These are phyloP conservation scores for Sapayoa aenigma DNA, from an alignment of 2,113 vertebrate genomes.

Conservation along the genomic window DNA sequence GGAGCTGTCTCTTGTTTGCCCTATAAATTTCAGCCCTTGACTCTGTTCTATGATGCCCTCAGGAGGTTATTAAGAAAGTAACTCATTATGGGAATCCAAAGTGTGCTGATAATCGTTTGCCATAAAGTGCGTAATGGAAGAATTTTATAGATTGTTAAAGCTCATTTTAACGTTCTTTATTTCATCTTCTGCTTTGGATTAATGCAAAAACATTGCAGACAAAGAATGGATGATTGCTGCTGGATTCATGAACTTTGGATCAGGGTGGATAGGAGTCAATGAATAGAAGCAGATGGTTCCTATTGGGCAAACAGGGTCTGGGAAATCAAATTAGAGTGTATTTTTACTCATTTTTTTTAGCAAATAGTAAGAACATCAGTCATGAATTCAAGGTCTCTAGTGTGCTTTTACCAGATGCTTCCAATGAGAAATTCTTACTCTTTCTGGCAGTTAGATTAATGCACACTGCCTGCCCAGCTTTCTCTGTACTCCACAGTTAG, in stretches of 20 bases:
- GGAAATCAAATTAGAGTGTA: background rate
- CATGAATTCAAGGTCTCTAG: background rate
- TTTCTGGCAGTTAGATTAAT: background rate
- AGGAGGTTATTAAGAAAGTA: slow-evolving; percentile 19
- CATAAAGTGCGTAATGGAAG: background rate
- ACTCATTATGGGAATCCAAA: slow-evolving; percentile 7
- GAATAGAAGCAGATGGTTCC: slow-evolving; percentile 20
- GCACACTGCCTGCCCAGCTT: background rate
- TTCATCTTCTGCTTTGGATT: background rate
- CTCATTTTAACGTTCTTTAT: background rate
- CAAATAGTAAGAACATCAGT: background rate
- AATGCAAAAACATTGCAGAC: background rate
- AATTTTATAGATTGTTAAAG: slow-evolving; percentile 1
- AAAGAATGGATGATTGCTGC: background rate
- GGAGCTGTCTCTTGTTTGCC: background rate
- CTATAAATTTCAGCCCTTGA: background rate
- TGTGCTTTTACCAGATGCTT: slow-evolving; percentile 4
- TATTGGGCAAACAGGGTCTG: background rate
- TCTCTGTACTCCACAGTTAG: background rate
- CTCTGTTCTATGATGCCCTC: slow-evolving; percentile 21
- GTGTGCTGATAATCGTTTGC: background rate
- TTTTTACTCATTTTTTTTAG: background rate
- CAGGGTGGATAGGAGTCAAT: background rate
- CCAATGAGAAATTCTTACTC: background rate
- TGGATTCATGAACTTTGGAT: background rate